phyloP scores from a whole-genome alignment of 1,140 invertebrate species.

The Lycorma delicatula region DNA sequence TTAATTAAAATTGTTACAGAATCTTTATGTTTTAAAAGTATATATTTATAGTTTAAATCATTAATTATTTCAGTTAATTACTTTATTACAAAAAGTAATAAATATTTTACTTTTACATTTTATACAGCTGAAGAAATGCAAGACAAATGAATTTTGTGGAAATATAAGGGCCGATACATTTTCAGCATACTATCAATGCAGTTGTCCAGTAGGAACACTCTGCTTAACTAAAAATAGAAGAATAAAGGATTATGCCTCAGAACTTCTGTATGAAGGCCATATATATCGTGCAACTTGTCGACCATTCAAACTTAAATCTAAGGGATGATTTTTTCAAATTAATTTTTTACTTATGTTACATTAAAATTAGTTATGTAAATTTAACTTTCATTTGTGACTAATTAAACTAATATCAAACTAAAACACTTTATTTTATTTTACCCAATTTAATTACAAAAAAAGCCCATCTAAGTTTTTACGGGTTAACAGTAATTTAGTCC shows the following conservation, averaged over 20 bases:
- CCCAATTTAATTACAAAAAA: too few relatives aligned
- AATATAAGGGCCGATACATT: constrained; percentile 41
- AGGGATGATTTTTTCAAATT: background rate
- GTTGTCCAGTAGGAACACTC: constrained; percentile 48
- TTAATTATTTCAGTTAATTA: background rate
- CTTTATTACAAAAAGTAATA: background rate
- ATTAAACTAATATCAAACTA: too few relatives aligned
- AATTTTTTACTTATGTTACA: too few relatives aligned
- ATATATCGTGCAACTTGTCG: constrained; percentile 48
- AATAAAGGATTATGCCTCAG: constrained; percentile 39
- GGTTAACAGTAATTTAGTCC: too few relatives aligned
- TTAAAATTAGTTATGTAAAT: too few relatives aligned
- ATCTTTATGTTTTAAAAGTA: too few relatives aligned
- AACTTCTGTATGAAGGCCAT: constrained; percentile 47
- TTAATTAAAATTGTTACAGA: too few relatives aligned
- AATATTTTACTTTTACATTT: background rate
- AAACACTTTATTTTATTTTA: too few relatives aligned
- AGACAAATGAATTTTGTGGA: constrained; percentile 43
- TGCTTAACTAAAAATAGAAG: constrained; percentile 46
- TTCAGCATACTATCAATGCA: constrained; percentile 51
- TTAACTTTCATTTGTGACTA: too few relatives aligned
- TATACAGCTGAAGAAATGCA: constrained; percentile 41
- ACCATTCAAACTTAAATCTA: constrained; percentile 19
- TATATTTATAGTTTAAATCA: too few relatives aligned
- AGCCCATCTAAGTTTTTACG: too few relatives aligned